Base-by-base conservation (phyloP, 2,888 invertebrate species). In the Malachius bipustulatus region DNA sequence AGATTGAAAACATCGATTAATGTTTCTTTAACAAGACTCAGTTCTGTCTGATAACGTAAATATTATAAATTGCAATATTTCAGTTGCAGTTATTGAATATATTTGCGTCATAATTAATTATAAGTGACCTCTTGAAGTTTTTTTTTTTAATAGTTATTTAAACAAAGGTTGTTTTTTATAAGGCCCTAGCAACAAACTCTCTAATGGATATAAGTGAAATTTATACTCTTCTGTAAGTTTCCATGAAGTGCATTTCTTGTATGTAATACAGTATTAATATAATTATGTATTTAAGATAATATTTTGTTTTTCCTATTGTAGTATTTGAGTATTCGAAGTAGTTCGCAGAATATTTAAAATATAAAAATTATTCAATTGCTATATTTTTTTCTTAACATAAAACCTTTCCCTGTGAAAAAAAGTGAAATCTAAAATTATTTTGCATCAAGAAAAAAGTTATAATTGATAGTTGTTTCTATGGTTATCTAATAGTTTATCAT, bases 221-320 rank as follows among this genome's bases (percentile, higher is more conserved):
- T 44, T 40, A 55, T 56, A 59, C 79, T 81, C 81, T 82, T 82
- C 81, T 82, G 80, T 79, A 80, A 79, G 80, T 81, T 81, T 81
- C 80, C 73, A 75, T 73, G 72, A 78, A 78, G 82, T 82, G 82
- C 82, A 82, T 82, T 82, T 82, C 82, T 79, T 80, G 78, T 80
- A 80, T 80, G 78, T 81, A 79, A 80, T 81, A 81, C 81, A 81
- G 81, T 81, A 81, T 81, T 81, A 81, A 76, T 64, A 75, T 76
- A 76, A 16, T 10, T 3, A n/a, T n/a, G 16, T 32, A 13, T 32
- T 10, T 13, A 34, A 16, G 26, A 27, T 12, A n/a, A n/a, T n/a
- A n/a, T n/a, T n/a, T n/a, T n/a, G n/a, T n/a, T n/a, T n/a, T n/a
- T n/a, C n/a, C n/a, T n/a, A n/a, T n/a, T n/a, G n/a, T n/a, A n/a